These are phyloP conservation scores for Zosterops pallidus DNA, from an alignment of 2,113 vertebrate species.

Conservation along the genomic window DNA sequence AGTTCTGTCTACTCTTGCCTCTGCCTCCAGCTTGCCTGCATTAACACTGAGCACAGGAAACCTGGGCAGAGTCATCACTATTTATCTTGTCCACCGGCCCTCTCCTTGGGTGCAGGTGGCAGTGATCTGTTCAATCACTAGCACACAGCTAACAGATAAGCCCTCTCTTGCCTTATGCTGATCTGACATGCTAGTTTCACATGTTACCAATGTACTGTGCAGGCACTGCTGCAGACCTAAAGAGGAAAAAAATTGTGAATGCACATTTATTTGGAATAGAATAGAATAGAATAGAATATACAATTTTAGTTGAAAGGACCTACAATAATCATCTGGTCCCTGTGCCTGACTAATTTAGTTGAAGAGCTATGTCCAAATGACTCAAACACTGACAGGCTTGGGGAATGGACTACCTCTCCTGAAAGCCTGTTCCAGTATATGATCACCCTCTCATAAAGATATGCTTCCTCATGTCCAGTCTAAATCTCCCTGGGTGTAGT, in stretches of 20 bases:
- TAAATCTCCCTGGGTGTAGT: not conserved
- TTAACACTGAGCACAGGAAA: not conserved
- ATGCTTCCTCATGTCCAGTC: not conserved
- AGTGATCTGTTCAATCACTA: not conserved
- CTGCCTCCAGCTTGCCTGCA: not conserved
- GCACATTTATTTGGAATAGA: not conserved
- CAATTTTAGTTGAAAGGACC: not conserved
- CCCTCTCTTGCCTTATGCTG: not conserved
- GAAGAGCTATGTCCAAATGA: not conserved
- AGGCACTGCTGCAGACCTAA: not conserved
- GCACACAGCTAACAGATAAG: not conserved
- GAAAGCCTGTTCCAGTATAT: not conserved
- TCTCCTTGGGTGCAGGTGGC: not conserved
- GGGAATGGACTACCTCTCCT: not conserved
- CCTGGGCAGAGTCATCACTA: not conserved
- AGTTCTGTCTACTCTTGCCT: not conserved
- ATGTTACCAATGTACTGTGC: fast-evolving
- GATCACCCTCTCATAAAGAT: not conserved
- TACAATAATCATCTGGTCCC: not conserved
- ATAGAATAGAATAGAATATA: not conserved
- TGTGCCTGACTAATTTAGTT: not conserved
- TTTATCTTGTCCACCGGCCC: not conserved
- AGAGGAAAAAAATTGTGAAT: not conserved
- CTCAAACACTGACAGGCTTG: not conserved
- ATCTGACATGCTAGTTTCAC: not conserved